Percentiles rank a stretch among this genome's conserved stretches.
These are phyloP conservation scores for Cyphomyrmex costatus DNA, from an alignment of 1,140 invertebrate genomes.

Conservation along the genomic window DNA sequence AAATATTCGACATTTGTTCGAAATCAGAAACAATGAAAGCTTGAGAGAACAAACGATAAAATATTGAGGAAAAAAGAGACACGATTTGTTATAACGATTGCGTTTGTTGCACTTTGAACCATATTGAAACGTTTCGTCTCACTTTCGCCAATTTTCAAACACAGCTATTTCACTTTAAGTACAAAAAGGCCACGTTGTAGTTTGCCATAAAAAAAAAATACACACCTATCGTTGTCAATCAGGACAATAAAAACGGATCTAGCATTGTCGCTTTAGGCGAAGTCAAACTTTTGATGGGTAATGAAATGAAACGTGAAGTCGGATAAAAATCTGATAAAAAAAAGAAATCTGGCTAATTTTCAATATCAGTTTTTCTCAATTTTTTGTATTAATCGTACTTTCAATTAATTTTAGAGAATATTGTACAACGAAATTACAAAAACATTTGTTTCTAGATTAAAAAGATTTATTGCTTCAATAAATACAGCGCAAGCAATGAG, in stretches of 20 bases:
- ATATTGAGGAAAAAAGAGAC: background rate
- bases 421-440: background rate
- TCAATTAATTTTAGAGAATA: background rate
- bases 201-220: too few species aligned
- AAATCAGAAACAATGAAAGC: conserved; percentile 14
- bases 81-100: conserved; percentile 42
- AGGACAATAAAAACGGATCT: conserved; percentile 53
- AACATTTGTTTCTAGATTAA: background rate
- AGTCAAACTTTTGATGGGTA: background rate
- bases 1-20: conserved; percentile 36
- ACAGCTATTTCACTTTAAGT: too few species aligned
- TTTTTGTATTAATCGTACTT: background rate
- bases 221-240: conserved; percentile 18
- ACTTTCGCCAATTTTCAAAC: too few species aligned
- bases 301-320: background rate
- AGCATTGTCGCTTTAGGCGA: background rate
- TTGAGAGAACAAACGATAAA: background rate
- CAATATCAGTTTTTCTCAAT: background rate
- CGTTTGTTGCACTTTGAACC: too few species aligned
- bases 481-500: background rate
- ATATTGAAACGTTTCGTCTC: too few species aligned
- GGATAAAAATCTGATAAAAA: background rate
- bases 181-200: too few species aligned
- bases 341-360: background rate
- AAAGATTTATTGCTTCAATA: background rate